phyloP scores from a whole-genome alignment of 1,140 invertebrate species.

The Holcopasites calliopsidis region DNA sequence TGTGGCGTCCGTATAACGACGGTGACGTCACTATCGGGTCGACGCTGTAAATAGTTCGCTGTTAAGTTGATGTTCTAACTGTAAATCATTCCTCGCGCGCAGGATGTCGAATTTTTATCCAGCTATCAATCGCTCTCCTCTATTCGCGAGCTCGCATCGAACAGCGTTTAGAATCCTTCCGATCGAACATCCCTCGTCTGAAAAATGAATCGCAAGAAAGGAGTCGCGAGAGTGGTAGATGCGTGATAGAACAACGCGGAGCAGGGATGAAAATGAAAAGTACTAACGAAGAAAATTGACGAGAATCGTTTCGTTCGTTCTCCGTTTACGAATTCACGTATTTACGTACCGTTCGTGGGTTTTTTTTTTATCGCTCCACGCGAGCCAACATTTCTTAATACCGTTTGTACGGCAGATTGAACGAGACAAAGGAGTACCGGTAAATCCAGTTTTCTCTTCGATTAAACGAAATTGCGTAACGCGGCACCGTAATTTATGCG shows the following conservation, averaged over 20 bases:
- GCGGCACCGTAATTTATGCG: not conserved
- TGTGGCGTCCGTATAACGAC: conserved; percentile 33
- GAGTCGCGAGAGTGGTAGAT: not conserved
- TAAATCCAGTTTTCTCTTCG: conserved; percentile 30
- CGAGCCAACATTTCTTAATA: not conserved
- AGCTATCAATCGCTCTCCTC: conserved; percentile 28
- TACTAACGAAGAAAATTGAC: conserved; percentile 8
- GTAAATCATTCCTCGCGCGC: conserved; percentile 36
- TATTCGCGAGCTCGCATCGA: not conserved
- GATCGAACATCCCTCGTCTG: not conserved
- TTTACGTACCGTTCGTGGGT: conserved; percentile 26
- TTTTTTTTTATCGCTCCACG: conserved; percentile 29
- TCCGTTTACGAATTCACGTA: too few species aligned
- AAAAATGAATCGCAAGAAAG: not conserved
- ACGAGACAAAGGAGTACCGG: conserved; percentile 6
- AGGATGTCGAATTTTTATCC: conserved; percentile 46
- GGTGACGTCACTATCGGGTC: conserved; percentile 35
- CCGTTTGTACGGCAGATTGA: not conserved
- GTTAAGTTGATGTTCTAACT: conserved; percentile 40
- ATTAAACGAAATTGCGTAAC: conserved; percentile 26
- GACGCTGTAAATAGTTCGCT: conserved; percentile 38
- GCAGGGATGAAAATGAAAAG: too few species aligned
- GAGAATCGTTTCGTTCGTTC: conserved; percentile 29
- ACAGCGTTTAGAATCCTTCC: not conserved
- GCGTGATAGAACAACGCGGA: not conserved